phyloP scores from a whole-genome alignment of 2,113 vertebrate species.

The Eolophus roseicapilla region DNA sequence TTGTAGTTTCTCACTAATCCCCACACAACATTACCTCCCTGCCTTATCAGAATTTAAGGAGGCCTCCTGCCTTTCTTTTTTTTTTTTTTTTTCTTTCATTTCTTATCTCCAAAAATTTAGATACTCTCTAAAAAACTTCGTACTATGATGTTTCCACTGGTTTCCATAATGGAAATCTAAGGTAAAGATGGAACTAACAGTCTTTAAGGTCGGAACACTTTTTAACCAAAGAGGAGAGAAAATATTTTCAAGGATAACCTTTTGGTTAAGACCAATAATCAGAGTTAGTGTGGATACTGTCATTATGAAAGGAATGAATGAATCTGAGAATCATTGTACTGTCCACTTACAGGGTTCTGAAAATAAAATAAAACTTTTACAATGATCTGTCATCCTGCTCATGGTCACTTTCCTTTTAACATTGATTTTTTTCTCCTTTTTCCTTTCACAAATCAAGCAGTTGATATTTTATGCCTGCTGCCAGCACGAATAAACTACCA shows the following conservation, averaged over 20 bases:
- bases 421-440: not conserved
- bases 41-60: not conserved
- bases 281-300: not conserved
- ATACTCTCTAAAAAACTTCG: not conserved
- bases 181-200: not conserved
- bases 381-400: conserved; percentile 12
- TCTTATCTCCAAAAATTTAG: not conserved
- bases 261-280: not conserved
- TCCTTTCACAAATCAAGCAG: not conserved
- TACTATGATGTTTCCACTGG: not conserved
- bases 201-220: not conserved
- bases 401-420: conserved; percentile 22
- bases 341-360: not conserved
- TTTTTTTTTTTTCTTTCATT: not conserved
- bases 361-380: conserved; percentile 40
- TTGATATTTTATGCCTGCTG: conserved; percentile 41
- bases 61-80: not conserved
- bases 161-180: not conserved
- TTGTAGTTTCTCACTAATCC: not conserved
- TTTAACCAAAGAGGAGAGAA: not conserved
- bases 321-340: not conserved
- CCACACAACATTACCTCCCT: not conserved
- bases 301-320: not conserved
- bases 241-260: not conserved
- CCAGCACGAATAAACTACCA: conserved; percentile 51